Evolutionary conservation across 2,797 vertebrate genomes (phyloP).

Genomic region (Sebastes baramenuke): DNA sequence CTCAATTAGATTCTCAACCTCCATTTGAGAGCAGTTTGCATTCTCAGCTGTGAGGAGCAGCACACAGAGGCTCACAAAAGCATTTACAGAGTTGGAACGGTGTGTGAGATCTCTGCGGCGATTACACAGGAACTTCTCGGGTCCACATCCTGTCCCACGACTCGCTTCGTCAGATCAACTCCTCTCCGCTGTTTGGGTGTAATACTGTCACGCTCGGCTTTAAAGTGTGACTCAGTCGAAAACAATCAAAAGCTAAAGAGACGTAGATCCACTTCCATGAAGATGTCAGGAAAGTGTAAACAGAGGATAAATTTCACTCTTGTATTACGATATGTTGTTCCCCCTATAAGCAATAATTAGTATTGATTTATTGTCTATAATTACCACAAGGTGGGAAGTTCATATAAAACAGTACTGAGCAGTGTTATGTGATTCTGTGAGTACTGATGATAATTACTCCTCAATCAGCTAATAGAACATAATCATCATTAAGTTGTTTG

Average conservation of each 20-base stretch:
- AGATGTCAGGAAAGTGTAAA: background rate
- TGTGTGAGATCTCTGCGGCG: constrained; percentile 69
- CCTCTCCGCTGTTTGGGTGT: constrained; percentile 25
- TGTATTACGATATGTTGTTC: background rate
- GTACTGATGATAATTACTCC: constrained; percentile 46
- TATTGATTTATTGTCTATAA: constrained; percentile 2
- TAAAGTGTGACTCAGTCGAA: constrained; percentile 36
- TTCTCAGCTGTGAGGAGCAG: constrained; percentile 79
- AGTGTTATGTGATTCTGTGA: constrained; percentile 13
- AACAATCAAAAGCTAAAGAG: constrained; percentile 27
- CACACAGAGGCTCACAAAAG: constrained; percentile 70
- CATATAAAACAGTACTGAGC: constrained; percentile 1
- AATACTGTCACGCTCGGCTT: constrained; percentile 31
- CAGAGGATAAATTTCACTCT: background rate
- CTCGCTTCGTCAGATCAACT: constrained; percentile 62
- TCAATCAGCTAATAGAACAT: constrained; percentile 33
- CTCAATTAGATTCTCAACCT: constrained; percentile 61
- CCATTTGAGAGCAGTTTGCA: constrained; percentile 74
- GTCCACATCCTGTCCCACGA: constrained; percentile 76
- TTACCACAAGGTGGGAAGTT: constrained; percentile 6
- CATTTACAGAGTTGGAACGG: constrained; percentile 73
- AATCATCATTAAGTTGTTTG: constrained; percentile 45
- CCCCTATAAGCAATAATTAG: background rate
- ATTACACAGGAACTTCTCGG: constrained; percentile 69
- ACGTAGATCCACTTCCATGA: background rate